Evolutionary conservation across 2,888 invertebrate species (phyloP).

Genomic region (Myopa tessellatipennis): DNA sequence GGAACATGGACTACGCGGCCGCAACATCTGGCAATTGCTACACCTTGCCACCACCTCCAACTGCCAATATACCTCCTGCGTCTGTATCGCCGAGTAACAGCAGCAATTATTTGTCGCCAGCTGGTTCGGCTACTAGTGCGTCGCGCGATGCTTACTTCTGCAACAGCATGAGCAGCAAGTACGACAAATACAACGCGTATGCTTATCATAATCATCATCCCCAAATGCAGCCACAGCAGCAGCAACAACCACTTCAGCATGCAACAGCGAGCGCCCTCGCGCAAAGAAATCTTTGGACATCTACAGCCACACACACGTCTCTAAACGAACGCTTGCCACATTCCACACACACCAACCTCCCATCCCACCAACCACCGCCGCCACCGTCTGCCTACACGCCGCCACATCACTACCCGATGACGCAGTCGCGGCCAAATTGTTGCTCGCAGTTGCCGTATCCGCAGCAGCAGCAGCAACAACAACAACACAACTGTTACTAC

Average conservation of each 20-base stretch:
- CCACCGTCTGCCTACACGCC: constrained; percentile 9
- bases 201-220: constrained; percentile 40
- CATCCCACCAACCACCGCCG: constrained; percentile 20
- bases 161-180: constrained; percentile 48
- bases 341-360: not conserved
- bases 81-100: constrained; percentile 46
- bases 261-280: not conserved
- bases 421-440: constrained; percentile 56
- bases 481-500: constrained; percentile 57
- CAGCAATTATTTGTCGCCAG: constrained; percentile 22
- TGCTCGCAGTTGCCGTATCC: constrained; percentile 57
- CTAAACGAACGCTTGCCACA: constrained; percentile 24
- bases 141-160: constrained; percentile 44
- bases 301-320: not conserved
- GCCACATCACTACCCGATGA: constrained; percentile 32
- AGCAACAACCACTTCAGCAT: constrained; percentile 34
- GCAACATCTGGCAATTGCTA: constrained; percentile 50
- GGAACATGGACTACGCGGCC: constrained; percentile 55
- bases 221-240: constrained; percentile 34
- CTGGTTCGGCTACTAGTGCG: constrained; percentile 41
- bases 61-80: constrained; percentile 39
- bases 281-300: constrained; percentile 50
- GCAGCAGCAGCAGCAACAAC: constrained; percentile 50
- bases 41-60: constrained; percentile 47
- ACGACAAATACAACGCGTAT: constrained; percentile 54